Evolutionary conservation across 2,113 vertebrate genomes (phyloP), one percentile per base, ranked within the genome.

Genomic region (Empidonax traillii): DNA sequence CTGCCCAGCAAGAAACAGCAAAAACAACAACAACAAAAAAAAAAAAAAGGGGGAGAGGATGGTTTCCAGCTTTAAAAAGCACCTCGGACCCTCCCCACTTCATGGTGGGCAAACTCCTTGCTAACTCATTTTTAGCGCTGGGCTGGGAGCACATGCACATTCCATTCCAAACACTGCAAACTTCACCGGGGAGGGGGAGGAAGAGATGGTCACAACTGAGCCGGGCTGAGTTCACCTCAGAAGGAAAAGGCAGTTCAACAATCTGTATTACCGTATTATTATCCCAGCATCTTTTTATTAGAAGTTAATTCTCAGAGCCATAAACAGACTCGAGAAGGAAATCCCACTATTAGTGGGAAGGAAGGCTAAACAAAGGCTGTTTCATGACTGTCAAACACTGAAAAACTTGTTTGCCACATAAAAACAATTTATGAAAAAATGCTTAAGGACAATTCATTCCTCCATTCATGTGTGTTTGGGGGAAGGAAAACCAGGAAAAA

Each of bases 251-350:
- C 53, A 89, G 61, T 53, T 82, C 82, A 82, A 61, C 69, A 43
- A 71, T 58, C 73, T 68, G 55, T n/a, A 56, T 87, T 94, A 95
- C 63, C 23, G 8, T 84, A 76, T 63, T 37, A 83, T 93, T 90
- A 87, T 37, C 65, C 2, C 0, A 95, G 63, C 63, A 93, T 69
- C 87, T 86, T 92, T 82, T 72, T 81, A 86, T 91, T 94, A 87
- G 46, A 87, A 96, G 93, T 49, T 95, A 85, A 95, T 94, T 97
- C 93, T 82, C 47, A n/a, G 69, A 97, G 83, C 86, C 89, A 68
- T 74, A 95, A 95, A 95, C 91, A 91, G 51, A 56, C 75, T 89
- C 69, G 35, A 89, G 83, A 89, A 96, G 96, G 93, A 97, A 91
- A 85, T 85, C 56, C 27, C 80, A 73, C 43, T 96, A 65, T 68